Evolutionary conservation across 37 sponge, comb jelly and placozoan species (phyloP), one percentile per base, ranked within the genome.

Genomic region (Corticium candelabrum): DNA sequence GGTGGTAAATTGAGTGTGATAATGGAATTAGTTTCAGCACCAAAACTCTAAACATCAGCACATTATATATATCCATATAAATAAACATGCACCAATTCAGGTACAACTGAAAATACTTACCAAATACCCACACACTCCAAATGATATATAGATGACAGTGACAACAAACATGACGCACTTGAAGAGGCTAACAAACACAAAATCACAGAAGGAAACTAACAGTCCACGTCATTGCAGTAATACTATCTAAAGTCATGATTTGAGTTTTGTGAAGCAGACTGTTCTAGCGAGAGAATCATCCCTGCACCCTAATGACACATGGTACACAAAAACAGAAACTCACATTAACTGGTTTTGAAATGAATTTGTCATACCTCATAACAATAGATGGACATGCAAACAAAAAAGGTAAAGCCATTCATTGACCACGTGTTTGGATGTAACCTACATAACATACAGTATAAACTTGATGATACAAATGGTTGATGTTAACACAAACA

Each of bases 91-190:
- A 15, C 5, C 36, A 21, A n/a, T 27, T 34, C 36, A 71, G 74
- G 27, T 15, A 71, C 7, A 5, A 71, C 67, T 79, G 27, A 15
- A 1, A 3, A 37, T 57, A 41, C 86, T 86, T 38, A 89, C 93
- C 86, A 96, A 38, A 75, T 96, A 96, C 4, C 98, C 98, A 67
- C 87, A 86, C 31, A 90, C 80, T 3, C 98, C 98, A 89, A 96
- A 96, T 31, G 82, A 38, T 37, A 88, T 68, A 76, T 96, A 96
- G 27, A 96, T 70, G 1, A 74, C 33, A 30, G 95, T 94, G 31
- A 80, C 79, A 1, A 74, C 1, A 36, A 57, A 7, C 62, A 94
- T 74, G 39, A 85, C 79, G 1, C 87, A 29, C 72, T 39, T 86
- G 87, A 93, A 93, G 27, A 90, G 76, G 0, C 86, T 87, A 37